These are phyloP conservation scores for Reinhardtius hippoglossoides DNA, from an alignment of 2,113 vertebrate species.

Conservation along the genomic window DNA sequence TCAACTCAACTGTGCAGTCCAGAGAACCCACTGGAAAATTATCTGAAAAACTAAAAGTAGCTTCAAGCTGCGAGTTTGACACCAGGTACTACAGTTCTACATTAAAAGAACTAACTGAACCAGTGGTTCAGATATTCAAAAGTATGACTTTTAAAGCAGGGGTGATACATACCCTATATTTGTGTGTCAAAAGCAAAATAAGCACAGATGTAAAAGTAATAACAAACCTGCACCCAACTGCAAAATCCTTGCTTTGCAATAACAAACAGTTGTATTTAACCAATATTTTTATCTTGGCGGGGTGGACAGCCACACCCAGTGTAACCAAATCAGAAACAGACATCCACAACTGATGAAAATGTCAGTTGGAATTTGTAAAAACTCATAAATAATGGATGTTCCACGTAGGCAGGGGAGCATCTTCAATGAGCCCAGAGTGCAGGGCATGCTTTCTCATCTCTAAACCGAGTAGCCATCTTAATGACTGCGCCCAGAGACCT, in stretches of 20 bases:
- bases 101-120: too few species aligned
- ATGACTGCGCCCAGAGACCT: slow-evolving; percentile 78
- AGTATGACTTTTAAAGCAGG: neutral
- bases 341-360: slow-evolving; percentile 73
- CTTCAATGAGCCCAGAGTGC: slow-evolving; percentile 73
- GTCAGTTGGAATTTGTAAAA: slow-evolving; percentile 77
- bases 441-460: slow-evolving; percentile 69
- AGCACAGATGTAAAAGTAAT: neutral
- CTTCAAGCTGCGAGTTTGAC: too few species aligned
- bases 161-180: neutral
- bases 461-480: slow-evolving; percentile 67
- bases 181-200: neutral
- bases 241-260: slow-evolving; percentile 5
- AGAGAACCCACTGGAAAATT: too few species aligned
- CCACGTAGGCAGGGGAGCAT: slow-evolving; percentile 71
- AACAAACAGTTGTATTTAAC: neutral
- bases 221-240: neutral
- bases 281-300: slow-evolving; percentile 10
- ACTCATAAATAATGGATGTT: slow-evolving; percentile 79
- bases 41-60: too few species aligned
- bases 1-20: too few species aligned
- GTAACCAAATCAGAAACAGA: slow-evolving; percentile 54
- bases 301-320: slow-evolving; percentile 12
- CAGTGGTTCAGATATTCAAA: too few species aligned
- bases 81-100: too few species aligned